Conservation (phyloP, 2,797 vertebrate species). For the Macrochelys suwanniensis region DNA sequence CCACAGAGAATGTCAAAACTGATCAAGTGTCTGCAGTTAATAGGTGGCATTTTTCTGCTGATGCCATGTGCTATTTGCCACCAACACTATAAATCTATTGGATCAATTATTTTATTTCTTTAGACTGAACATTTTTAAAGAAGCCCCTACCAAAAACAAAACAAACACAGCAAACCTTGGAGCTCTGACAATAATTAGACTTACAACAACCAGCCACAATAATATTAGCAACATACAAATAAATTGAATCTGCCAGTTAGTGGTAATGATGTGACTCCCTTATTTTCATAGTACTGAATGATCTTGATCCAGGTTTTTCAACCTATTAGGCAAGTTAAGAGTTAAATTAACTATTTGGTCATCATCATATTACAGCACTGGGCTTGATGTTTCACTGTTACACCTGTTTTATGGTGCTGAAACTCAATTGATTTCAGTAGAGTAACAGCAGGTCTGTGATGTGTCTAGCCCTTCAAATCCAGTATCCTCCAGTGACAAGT, state of each 20-base stretch:
- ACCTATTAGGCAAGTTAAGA: not conserved
- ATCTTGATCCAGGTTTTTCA: fast-evolving
- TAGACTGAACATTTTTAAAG: not conserved
- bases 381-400: not conserved
- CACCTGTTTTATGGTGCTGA: not conserved
- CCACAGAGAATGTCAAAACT: not conserved
- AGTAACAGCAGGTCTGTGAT: not conserved
- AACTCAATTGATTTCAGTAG: not conserved
- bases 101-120: not conserved
- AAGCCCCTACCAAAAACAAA: not conserved
- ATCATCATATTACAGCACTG: not conserved
- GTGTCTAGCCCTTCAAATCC: not conserved
- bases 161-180: fast-evolving
- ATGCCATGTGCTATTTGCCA: not conserved
- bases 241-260: not conserved
- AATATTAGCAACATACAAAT: not conserved
- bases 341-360: not conserved
- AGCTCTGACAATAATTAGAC: not conserved
- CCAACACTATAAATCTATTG: not conserved
- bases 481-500: no score
- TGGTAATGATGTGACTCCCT: not conserved
- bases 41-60: not conserved
- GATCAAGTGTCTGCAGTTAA: not conserved
- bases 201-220: not conserved
- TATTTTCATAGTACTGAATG: not conserved